These are phyloP conservation scores for Grammomys surdaster DNA, from an alignment of 2,113 vertebrate genomes.

Conservation along the genomic window DNA sequence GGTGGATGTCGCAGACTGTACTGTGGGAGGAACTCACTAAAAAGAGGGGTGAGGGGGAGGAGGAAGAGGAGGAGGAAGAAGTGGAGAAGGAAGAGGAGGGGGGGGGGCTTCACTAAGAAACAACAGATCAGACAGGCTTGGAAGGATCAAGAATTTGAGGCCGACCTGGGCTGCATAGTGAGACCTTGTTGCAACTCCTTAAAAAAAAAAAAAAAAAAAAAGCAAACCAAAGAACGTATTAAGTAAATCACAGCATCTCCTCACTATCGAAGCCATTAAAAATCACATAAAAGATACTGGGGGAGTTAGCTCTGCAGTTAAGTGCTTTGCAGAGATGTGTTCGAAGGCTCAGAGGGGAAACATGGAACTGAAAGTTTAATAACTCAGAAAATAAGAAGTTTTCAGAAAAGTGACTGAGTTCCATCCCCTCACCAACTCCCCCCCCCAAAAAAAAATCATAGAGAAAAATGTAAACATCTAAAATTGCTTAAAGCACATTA, in stretches of 20 bases:
- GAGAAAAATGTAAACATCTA: not conserved
- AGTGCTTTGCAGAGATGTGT: not conserved
- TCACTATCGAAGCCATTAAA: not conserved
- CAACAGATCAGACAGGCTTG: not conserved
- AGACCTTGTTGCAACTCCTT: not conserved
- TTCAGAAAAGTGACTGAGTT: not conserved
- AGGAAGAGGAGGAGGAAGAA: no score
- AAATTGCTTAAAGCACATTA: not conserved
- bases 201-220: not conserved
- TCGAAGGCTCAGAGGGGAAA: not conserved
- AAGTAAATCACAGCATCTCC: not conserved
- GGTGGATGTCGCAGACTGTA: not conserved
- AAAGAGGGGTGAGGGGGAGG: not conserved
- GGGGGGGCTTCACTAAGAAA: not conserved
- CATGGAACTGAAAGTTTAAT: slow-evolving; percentile 57
- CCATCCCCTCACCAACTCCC: not conserved
- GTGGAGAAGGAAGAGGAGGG: not conserved
- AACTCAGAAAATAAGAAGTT: slow-evolving; percentile 54
- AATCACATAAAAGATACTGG: not conserved
- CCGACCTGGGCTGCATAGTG: not conserved
- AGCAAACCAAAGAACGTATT: not conserved
- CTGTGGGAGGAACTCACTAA: no score
- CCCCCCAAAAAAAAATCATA: not conserved
- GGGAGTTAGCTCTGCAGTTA: not conserved
- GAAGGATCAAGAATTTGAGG: no score